phyloP scores from a whole-genome alignment of 1,140 invertebrate species.

The Drosophila nigrodunni region DNA sequence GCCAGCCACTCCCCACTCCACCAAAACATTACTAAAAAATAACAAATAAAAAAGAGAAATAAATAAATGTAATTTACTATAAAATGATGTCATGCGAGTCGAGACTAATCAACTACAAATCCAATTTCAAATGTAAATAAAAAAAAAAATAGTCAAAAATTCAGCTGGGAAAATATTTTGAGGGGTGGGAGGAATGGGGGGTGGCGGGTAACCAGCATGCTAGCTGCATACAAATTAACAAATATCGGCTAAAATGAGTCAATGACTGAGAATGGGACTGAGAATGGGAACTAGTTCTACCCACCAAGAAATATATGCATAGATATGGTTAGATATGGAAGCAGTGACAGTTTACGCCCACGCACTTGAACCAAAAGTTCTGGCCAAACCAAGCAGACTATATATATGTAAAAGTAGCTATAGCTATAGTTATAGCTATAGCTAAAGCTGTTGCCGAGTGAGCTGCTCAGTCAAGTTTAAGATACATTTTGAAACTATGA shows the following conservation, averaged over 20 bases:
- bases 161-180: slow-evolving; percentile 17
- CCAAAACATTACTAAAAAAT: not conserved
- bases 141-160: slow-evolving; percentile 9
- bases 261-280: not conserved
- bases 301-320: slow-evolving; percentile 9
- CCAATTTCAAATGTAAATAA: slow-evolving; percentile 27
- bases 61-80: slow-evolving; percentile 11
- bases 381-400: slow-evolving; percentile 35
- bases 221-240: slow-evolving; percentile 4
- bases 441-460: slow-evolving; percentile 6
- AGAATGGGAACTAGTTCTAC: slow-evolving; percentile 35
- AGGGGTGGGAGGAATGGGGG: no score
- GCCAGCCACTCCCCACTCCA: no score
- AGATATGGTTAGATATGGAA: not conserved
- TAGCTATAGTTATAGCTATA: no score
- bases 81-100: slow-evolving; percentile 34
- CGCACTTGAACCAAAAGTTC: slow-evolving; percentile 35
- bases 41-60: not conserved
- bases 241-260: slow-evolving; percentile 24
- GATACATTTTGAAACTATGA: slow-evolving; percentile 68
- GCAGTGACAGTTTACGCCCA: slow-evolving; percentile 22
- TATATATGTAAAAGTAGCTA: slow-evolving; percentile 4
- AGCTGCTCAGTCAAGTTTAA: slow-evolving; percentile 39
- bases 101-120: not conserved
- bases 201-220: no score